phyloP scores from a whole-genome alignment of 2,888 invertebrate species.

The Micoletzkya japonica region DNA sequence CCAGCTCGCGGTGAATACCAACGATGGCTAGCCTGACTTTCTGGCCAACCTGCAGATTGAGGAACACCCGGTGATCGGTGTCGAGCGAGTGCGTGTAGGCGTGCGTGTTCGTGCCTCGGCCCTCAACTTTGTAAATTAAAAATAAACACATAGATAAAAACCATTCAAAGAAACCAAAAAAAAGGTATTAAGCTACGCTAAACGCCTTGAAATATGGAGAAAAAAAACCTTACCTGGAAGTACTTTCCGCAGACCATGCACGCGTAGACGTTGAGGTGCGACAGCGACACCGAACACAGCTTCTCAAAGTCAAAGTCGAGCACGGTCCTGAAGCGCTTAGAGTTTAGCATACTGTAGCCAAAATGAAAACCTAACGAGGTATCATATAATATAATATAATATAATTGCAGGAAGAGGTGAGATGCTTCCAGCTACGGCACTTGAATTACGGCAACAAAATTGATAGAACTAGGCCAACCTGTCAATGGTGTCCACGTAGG shows the following conservation, averaged over 20 bases:
- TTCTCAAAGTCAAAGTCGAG: slow-evolving; percentile 99
- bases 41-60: slow-evolving; percentile 22
- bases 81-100: slow-evolving; percentile 98
- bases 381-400: background rate
- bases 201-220: background rate
- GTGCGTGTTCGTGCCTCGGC: slow-evolving; percentile 94
- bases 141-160: background rate
- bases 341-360: slow-evolving; percentile 3
- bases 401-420: slow-evolving; percentile 3
- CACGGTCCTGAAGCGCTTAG: slow-evolving; percentile 72
- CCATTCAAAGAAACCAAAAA: background rate
- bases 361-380: background rate
- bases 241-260: slow-evolving; percentile 99
- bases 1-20: too few relatives aligned
- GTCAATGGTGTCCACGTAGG: slow-evolving; percentile 97
- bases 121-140: slow-evolving; percentile 69
- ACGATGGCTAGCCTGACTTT: too few relatives aligned
- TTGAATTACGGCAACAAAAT: background rate
- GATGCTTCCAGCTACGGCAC: too few relatives aligned
- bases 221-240: slow-evolving; percentile 72
- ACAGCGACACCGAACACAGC: slow-evolving; percentile 93
- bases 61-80: slow-evolving; percentile 94
- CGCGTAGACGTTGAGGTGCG: slow-evolving; percentile 97
- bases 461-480: slow-evolving; percentile 67
- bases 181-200: too few relatives aligned